Evolutionary conservation across 2,888 invertebrate genomes (phyloP), one percentile per base, ranked within the genome.

Genomic region (Dicyrtoma fusca): DNA sequence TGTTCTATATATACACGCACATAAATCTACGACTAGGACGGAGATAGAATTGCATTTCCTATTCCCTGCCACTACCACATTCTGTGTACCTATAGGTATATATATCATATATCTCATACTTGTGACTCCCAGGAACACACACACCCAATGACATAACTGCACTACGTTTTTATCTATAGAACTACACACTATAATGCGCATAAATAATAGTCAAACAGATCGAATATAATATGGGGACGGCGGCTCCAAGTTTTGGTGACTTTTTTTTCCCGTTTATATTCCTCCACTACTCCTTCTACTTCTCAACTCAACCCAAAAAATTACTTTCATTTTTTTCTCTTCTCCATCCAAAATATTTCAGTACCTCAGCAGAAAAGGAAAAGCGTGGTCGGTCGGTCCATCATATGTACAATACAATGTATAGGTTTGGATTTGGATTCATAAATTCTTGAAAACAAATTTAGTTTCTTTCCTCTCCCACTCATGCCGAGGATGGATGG

Each of bases 341-440:
- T 17, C 25, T 19, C 6, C 59, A 34, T 59, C 34, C 59, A 59
- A 59, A n/a, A 34, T 59, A 59, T 34, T 59, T 59, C 59, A 59
- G 14, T 59, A 34, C 34, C 59, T 59, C 59, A 61, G 34, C 61
- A 61, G 11, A 61, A 61, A 61, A 61, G 34, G 34, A 53, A 25
- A 57, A n/a, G 23, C 14, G 23, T 23, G 1, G 14, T 21, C 6
- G 14, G n/a, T 34, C 34, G 34, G 34, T 8, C 34, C 8, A 6
- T 34, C 34, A 34, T 34, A 34, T 34, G 6, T 34, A 6, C 34
- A 34, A n/a, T n/a, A n/a, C n/a, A n/a, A n/a, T n/a, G n/a, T 34
- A 34, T 34, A 34, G 34, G 3, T 34, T 34, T 34, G 8, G 34
- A 3, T 34, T 34, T 34, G 34, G 8, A 34, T 34, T 34, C 34